Evolutionary conservation across 2,113 vertebrate genomes (phyloP), one percentile per base, ranked within the genome.

Genomic region (Melanotaenia duboulayi): DNA sequence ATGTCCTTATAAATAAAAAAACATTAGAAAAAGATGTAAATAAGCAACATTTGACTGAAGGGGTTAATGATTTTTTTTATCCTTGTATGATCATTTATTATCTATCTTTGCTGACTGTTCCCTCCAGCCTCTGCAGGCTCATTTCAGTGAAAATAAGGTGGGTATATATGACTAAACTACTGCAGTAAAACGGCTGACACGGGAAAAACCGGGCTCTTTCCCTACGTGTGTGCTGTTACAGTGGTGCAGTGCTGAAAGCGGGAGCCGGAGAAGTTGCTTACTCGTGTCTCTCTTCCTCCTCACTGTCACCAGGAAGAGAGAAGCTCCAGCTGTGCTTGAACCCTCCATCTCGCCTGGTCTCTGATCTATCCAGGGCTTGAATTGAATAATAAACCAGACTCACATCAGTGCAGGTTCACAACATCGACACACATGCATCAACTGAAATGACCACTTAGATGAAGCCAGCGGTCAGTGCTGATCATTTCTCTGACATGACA

Each of bases 271-370:
- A 72, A 77, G 86, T 72, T 69, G 69, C 97, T 98, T 97, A 99
- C 97, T 98, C 94, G 91, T 96, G 96, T 83, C 94, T 95, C 91
- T 92, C 86, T 90, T 96, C 94, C 93, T 95, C 95, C 91, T 97
- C 95, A 91, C 92, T 92, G 93, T 95, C 96, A 90, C 94, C 94
- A 85, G 90, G 89, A 84, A 95, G 93, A 92, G 95, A 94, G 94
- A 95, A 97, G 94, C 95, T 96, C 97, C 97, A 98, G 91, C 93
- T 96, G 94, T 90, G 95, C 94, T 95, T 97, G 97, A 93, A 98
- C 78, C 97, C 96, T 93, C 96, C 95, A 95, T 97, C 96, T 90
- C 90, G 94, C 91, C 94, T 95, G 94, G 93, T 90, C 68, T 98
- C 94, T 84, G 96, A 94, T 94, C 95, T 94, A 89, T 95, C 94